phyloP scores from a whole-genome alignment of 2,797 vertebrate species.

The Bradypus variegatus region DNA sequence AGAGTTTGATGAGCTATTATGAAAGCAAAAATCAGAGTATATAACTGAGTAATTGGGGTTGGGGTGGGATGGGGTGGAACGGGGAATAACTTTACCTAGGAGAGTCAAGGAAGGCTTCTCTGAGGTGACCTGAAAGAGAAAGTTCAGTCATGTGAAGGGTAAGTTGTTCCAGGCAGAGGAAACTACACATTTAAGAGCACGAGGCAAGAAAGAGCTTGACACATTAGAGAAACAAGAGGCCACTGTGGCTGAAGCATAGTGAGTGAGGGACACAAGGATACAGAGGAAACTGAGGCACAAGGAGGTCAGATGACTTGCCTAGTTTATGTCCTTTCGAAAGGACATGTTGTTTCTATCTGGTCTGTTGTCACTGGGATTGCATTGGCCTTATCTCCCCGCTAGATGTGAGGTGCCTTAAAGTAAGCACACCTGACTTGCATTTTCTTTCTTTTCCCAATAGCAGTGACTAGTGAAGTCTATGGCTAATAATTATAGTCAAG shows the following conservation, averaged over 20 bases:
- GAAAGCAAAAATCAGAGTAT: neutral
- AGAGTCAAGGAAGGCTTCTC: neutral
- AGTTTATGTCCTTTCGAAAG: neutral
- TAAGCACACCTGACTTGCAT: neutral
- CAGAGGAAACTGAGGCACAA: neutral
- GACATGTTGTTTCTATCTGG: neutral
- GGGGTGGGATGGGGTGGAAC: neutral
- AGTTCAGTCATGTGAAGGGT: neutral
- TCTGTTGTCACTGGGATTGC: neutral
- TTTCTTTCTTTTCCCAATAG: neutral
- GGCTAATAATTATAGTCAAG: neutral
- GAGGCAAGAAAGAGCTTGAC: neutral
- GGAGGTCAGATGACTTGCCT: neutral
- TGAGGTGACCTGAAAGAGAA: neutral
- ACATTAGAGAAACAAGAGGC: neutral
- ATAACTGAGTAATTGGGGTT: neutral
- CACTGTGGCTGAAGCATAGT: neutral
- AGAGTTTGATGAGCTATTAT: neutral
- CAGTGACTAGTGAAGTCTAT: neutral
- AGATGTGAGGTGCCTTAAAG: neutral
- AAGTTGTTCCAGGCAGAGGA: neutral
- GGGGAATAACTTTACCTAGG: neutral
- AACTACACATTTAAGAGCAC: neutral
- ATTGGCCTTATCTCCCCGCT: neutral
- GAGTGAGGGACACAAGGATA: neutral